These are phyloP conservation scores for Odontesthes bonariensis DNA, from an alignment of 2,113 vertebrate species.

Conservation along the genomic window DNA sequence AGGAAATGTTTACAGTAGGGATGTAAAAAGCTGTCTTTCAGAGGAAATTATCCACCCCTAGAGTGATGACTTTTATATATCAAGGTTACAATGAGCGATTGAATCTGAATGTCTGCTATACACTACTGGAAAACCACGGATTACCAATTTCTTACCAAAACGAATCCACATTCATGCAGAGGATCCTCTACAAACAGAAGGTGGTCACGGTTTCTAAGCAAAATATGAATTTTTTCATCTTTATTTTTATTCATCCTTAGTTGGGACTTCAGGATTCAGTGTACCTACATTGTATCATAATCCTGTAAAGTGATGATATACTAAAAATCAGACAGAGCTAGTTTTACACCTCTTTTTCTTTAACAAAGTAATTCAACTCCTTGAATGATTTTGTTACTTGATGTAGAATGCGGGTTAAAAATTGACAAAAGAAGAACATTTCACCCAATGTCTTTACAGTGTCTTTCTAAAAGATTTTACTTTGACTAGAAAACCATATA, in stretches of 20 bases:
- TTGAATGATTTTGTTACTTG: not conserved
- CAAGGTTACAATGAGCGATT: too few relatives aligned
- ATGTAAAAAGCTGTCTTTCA: constrained; percentile 12
- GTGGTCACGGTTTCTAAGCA: too few relatives aligned
- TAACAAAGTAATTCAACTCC: constrained; percentile 1
- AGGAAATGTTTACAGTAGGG: not conserved
- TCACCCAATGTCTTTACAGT: too few relatives aligned
- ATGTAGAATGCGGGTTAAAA: not conserved
- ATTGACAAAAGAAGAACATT: too few relatives aligned
- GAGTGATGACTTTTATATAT: not conserved
- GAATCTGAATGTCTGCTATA: too few relatives aligned
- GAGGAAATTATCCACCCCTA: not conserved
- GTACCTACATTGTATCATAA: not conserved
- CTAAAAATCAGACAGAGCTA: constrained; percentile 2
- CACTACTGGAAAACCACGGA: too few relatives aligned
- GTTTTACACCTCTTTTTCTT: constrained; percentile 21
- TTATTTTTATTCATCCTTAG: constrained; percentile 9
- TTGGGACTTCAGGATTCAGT: constrained; percentile 7
- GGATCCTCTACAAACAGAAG: too few relatives aligned
- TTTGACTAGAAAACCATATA: too few relatives aligned
- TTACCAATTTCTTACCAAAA: too few relatives aligned
- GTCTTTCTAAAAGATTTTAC: too few relatives aligned
- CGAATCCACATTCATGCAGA: too few relatives aligned
- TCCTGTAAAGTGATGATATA: constrained; percentile 10
- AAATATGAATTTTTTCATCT: too few relatives aligned